These are phyloP conservation scores for Pygoscelis antarcticus DNA, from an alignment of 2,113 vertebrate species.

Conservation along the genomic window DNA sequence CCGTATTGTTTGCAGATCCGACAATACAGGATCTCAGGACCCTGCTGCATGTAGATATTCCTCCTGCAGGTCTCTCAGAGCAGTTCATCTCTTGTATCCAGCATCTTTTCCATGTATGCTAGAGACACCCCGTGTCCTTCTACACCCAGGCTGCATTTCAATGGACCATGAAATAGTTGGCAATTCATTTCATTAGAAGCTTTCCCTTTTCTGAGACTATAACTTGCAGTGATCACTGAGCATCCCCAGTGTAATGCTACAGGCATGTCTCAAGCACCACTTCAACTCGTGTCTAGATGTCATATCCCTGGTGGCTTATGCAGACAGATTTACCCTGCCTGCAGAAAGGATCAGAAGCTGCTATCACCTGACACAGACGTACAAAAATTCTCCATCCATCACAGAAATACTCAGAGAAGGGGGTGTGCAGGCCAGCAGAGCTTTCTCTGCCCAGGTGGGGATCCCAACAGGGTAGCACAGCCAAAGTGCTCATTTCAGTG, in stretches of 20 bases:
- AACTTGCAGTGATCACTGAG: fast-evolving
- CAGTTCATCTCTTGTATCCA: not conserved
- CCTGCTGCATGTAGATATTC: not conserved
- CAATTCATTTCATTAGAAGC: not conserved
- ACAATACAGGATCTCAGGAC: not conserved
- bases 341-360: not conserved
- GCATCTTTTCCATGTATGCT: fast-evolving
- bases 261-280: fast-evolving
- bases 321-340: not conserved
- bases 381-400: not conserved
- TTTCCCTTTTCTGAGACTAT: not conserved
- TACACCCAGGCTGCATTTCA: not conserved
- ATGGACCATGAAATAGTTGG: not conserved
- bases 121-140: fast-evolving
- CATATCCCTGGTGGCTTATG: not conserved
- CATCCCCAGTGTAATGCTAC: not conserved
- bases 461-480: not conserved
- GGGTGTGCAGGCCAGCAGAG: not conserved
- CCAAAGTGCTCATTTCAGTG: not conserved
- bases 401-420: not conserved
- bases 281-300: not conserved
- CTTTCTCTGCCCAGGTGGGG: not conserved
- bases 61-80: not conserved
- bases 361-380: not conserved
- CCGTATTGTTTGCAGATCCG: not conserved